These are phyloP conservation scores for Coelopa pilipes DNA, from an alignment of 2,888 invertebrate species.

Conservation along the genomic window DNA sequence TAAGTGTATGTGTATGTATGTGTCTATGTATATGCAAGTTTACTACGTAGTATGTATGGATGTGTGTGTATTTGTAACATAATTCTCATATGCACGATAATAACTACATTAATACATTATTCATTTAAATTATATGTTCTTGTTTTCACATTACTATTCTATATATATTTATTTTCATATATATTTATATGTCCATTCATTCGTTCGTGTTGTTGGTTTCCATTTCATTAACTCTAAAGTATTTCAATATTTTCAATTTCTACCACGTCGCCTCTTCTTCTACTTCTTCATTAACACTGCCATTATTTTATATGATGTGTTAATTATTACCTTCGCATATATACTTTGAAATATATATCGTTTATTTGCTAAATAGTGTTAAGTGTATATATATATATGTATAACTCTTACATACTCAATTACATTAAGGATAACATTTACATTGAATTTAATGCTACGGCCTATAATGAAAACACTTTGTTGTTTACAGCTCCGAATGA, in stretches of 20 bases:
- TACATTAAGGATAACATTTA: too few species aligned
- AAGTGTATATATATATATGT: too few species aligned
- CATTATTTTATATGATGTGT: not conserved
- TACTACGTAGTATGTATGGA: not conserved
- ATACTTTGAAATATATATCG: too few species aligned
- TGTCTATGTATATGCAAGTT: conserved; percentile 6
- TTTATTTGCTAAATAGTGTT: too few species aligned
- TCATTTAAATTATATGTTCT: not conserved
- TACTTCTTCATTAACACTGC: not conserved
- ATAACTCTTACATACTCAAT: too few species aligned
- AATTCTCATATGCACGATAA: not conserved
- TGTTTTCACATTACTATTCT: not conserved
- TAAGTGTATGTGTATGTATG: conserved; percentile 20
- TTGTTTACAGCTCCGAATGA: too few species aligned
- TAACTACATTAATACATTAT: conserved; percentile 20
- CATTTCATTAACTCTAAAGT: not conserved
- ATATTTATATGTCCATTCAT: not conserved
- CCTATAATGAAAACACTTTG: too few species aligned
- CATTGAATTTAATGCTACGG: too few species aligned
- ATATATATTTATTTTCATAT: not conserved
- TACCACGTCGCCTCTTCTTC: not conserved
- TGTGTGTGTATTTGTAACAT: conserved; percentile 17
- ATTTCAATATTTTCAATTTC: not conserved
- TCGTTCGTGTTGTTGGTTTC: not conserved
- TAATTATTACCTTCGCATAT: too few species aligned